These are phyloP conservation scores for Hydroisotoma schaefferi DNA, from an alignment of 2,888 invertebrate genomes.

Conservation along the genomic window DNA sequence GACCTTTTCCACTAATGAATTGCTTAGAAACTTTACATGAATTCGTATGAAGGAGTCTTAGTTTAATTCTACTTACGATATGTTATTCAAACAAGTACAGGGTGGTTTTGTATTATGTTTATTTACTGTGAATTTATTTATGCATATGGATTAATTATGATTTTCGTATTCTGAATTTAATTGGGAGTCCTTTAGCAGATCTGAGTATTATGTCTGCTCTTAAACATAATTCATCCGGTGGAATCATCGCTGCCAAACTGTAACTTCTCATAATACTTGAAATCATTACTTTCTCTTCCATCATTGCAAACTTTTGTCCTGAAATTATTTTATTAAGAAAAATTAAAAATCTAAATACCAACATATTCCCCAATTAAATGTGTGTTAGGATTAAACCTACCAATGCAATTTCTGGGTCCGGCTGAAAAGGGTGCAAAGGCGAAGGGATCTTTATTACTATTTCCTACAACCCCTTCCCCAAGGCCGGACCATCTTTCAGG, in stretches of 20 bases:
- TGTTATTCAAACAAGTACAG: too few species aligned
- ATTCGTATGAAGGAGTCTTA: too few species aligned
- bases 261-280: not conserved
- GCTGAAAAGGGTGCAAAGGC: constrained; percentile 11
- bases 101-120: too few species aligned
- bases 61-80: too few species aligned
- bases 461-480: constrained; percentile 38
- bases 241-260: not conserved
- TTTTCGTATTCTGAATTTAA: not conserved
- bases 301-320: constrained; percentile 13
- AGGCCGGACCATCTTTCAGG: constrained; percentile 2
- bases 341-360: too few species aligned
- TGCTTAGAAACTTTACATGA: too few species aligned
- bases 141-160: too few species aligned
- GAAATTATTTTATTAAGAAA: too few species aligned
- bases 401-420: constrained; percentile 9
- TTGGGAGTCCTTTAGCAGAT: not conserved
- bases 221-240: not conserved
- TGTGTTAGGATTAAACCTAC: not conserved
- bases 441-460: constrained; percentile 32
- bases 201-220: constrained; percentile 1
- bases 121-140: too few species aligned
- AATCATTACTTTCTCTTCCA: constrained; percentile 12
- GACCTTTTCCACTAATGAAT: too few species aligned
- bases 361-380: too few species aligned